Conservation (phyloP, 1,140 invertebrate species). For the Sminthurides bifidus region DNA sequence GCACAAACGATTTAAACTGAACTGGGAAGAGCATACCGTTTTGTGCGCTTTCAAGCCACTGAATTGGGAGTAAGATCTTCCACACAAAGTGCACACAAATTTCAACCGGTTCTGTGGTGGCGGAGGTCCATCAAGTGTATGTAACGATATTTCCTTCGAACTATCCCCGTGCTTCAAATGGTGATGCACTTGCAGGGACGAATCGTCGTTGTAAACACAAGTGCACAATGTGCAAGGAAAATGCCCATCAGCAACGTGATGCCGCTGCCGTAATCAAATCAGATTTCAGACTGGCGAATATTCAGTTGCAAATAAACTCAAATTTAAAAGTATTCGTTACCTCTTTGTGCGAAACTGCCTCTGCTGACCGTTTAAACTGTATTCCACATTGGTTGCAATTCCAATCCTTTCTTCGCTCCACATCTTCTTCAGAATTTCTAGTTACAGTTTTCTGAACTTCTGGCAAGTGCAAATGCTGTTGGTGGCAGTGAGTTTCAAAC, state of each 20-base stretch:
- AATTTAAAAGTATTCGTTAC: neutral
- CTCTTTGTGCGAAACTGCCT: neutral
- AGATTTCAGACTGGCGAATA: neutral
- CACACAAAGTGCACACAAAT: no score
- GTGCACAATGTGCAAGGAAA: neutral
- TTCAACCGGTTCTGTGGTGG: no score
- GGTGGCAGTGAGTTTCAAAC: no score
- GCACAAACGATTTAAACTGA: no score
- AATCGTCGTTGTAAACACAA: neutral
- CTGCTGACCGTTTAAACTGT: neutral
- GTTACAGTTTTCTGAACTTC: no score
- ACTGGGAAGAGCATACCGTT: no score
- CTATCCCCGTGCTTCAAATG: neutral
- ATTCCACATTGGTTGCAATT: neutral
- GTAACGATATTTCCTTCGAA: no score
- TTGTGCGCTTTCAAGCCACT: no score
- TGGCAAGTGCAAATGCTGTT: no score
- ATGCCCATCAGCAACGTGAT: neutral
- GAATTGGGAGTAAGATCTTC: no score
- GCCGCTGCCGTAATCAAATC: neutral
- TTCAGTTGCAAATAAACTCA: neutral
- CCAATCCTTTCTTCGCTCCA: neutral
- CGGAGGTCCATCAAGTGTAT: no score
- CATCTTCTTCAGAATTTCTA: no score
- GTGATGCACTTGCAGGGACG: neutral